Base-by-base conservation (phyloP, 37 sponge, comb jelly and placozoan genomes). In the Geodia barretti region DNA sequence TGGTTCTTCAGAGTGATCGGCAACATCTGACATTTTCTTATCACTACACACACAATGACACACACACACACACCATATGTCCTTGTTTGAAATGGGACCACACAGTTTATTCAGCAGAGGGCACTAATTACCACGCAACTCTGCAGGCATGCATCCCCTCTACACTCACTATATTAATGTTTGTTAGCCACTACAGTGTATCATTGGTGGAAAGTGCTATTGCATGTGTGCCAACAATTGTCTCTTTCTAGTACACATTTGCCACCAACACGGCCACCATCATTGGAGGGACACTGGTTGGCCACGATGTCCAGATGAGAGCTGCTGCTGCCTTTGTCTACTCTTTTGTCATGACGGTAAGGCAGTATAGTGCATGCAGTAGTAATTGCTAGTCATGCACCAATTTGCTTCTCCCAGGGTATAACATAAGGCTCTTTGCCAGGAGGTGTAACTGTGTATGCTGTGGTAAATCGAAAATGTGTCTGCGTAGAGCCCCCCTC, bases 181-280 rank as follows among this genome's bases (percentile, higher is more conserved):
- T n/a, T n/a, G n/a, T n/a, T 21, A 20, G 60, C 60, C 14, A 59
- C 14, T 21, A 20, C 60, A 59, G n/a, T n/a, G n/a, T n/a, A n/a
- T n/a, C n/a, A n/a, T n/a, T n/a, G n/a, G n/a, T n/a, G n/a, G n/a
- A n/a, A n/a, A n/a, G n/a, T n/a, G n/a, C n/a, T n/a, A n/a, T n/a
- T n/a, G n/a, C n/a, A n/a, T n/a, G n/a, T n/a, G n/a, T n/a, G n/a
- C n/a, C n/a, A n/a, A n/a, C n/a, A n/a, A n/a, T n/a, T n/a, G n/a
- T 64, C 62, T 1, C 58, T 3, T 9, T 69, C 17, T 64, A 90
- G 91, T 94, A 90, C 64, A 94, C 95, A 1, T 94, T 94, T 90
- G 95, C 95, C 35, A 90, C 88, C 36, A 94, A 94, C 82, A 94
- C 95, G 0, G 95, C 95, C 62, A 94, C 95, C 39, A 94, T 94